Percentiles rank a stretch among this genome's conserved stretches.
These are phyloP conservation scores for Orchesella flavescens DNA, from an alignment of 2,888 invertebrate species.

Conservation along the genomic window DNA sequence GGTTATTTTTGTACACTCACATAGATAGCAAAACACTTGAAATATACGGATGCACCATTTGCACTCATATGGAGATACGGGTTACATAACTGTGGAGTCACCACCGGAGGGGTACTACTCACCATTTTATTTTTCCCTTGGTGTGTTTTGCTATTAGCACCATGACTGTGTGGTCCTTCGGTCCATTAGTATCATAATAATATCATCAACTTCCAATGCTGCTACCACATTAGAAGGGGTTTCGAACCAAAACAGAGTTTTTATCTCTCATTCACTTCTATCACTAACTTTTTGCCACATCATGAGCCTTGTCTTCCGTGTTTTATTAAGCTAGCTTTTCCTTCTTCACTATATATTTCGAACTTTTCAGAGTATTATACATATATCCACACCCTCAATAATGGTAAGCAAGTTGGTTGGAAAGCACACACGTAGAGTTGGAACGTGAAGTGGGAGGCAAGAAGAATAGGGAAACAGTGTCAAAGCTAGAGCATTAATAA, in stretches of 20 bases:
- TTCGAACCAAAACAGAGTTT: constrained; percentile 34
- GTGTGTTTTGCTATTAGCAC: constrained; percentile 45
- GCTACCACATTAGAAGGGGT: constrained; percentile 39
- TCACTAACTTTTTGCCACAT: constrained; percentile 54
- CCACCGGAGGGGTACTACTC: constrained; percentile 18
- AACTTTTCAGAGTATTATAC: background rate
- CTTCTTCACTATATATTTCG: background rate
- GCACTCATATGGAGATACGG: background rate
- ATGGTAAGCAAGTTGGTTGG: background rate
- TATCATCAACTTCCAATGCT: constrained; percentile 53
- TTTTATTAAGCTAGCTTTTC: constrained; percentile 11
- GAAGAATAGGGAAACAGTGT: constrained; percentile 25
- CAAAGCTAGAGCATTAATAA: constrained; percentile 58
- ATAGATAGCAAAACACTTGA: background rate
- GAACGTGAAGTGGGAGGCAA: background rate
- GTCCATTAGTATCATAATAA: constrained; percentile 50
- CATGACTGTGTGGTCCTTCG: constrained; percentile 45
- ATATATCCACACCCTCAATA: too few relatives aligned
- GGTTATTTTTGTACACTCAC: background rate
- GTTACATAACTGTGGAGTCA: background rate
- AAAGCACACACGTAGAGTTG: constrained; percentile 1
- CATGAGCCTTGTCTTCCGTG: constrained; percentile 31
- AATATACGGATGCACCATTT: background rate
- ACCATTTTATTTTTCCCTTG: constrained; percentile 46
- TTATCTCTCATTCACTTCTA: constrained; percentile 26